Percentiles rank a stretch among this genome's conserved stretches.
Conservation (phyloP, 2,888 invertebrate genomes). For the Cataglyphis livida region DNA sequence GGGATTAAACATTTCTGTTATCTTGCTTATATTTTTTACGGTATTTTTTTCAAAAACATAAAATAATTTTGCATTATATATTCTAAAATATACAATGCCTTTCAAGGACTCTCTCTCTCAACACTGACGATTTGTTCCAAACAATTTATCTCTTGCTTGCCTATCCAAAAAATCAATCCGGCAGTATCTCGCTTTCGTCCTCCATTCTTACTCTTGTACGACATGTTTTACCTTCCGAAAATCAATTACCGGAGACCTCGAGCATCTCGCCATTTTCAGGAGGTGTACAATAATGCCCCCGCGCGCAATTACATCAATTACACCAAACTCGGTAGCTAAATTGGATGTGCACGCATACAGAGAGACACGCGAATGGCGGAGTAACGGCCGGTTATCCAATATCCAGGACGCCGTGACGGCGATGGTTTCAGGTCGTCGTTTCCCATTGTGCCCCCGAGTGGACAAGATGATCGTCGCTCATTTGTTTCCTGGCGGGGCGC, state of each 20-base stretch:
- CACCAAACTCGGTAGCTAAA: conserved; percentile 72
- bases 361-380: conserved; percentile 10
- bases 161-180: conserved; percentile 7
- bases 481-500: conserved; percentile 82
- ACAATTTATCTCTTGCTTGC: background rate
- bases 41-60: background rate
- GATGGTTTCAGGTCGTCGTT: conserved; percentile 65
- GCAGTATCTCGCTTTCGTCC: conserved; percentile 12
- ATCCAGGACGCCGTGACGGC: conserved; percentile 61
- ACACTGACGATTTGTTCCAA: background rate
- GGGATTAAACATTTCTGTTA: background rate
- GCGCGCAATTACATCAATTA: conserved; percentile 63
- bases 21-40: background rate
- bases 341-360: conserved; percentile 58
- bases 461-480: conserved; percentile 82
- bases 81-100: background rate
- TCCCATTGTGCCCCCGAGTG: conserved; percentile 76
- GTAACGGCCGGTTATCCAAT: conserved; percentile 67
- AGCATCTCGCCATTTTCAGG: conserved; percentile 9
- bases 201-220: background rate
- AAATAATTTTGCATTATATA: background rate
- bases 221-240: conserved; percentile 27
- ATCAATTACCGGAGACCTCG: conserved; percentile 42
- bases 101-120: background rate
- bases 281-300: conserved; percentile 39